These are phyloP conservation scores for Drosophila meridiana DNA, from an alignment of 2,888 invertebrate genomes.

Conservation along the genomic window DNA sequence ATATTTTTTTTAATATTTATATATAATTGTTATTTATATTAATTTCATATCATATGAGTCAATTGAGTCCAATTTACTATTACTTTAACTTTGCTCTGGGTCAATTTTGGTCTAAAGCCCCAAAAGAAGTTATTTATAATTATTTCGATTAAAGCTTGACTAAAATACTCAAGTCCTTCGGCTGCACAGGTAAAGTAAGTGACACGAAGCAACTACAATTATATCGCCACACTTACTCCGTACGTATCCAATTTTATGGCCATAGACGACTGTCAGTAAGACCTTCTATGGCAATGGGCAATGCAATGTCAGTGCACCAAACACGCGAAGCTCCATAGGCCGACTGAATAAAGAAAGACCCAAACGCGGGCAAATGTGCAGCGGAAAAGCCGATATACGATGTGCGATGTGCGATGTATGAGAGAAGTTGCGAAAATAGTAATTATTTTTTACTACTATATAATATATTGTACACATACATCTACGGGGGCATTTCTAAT, in stretches of 20 bases:
- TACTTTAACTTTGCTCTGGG: neutral
- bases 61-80: neutral
- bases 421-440: constrained; percentile 58
- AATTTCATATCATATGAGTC: neutral
- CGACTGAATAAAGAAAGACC: constrained; percentile 46
- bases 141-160: constrained; percentile 17
- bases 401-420: constrained; percentile 28
- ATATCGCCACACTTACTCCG: constrained; percentile 24
- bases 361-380: constrained; percentile 45
- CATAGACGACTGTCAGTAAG: constrained; percentile 56
- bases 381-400: constrained; percentile 50
- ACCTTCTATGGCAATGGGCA: constrained; percentile 64
- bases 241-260: constrained; percentile 42
- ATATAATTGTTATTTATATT: neutral
- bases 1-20: neutral
- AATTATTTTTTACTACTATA: constrained; percentile 61
- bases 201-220: constrained; percentile 43
- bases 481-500: constrained; percentile 62
- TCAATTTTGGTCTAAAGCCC: neutral
- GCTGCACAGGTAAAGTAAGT: constrained; percentile 25
- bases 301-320: constrained; percentile 74
- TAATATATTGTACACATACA: constrained; percentile 34
- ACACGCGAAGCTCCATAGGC: constrained; percentile 67
- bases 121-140: constrained; percentile 31
- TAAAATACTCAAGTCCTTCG: constrained; percentile 43